Evolutionary conservation across 2,797 vertebrate genomes (phyloP).

Genomic region (Gila robusta): DNA sequence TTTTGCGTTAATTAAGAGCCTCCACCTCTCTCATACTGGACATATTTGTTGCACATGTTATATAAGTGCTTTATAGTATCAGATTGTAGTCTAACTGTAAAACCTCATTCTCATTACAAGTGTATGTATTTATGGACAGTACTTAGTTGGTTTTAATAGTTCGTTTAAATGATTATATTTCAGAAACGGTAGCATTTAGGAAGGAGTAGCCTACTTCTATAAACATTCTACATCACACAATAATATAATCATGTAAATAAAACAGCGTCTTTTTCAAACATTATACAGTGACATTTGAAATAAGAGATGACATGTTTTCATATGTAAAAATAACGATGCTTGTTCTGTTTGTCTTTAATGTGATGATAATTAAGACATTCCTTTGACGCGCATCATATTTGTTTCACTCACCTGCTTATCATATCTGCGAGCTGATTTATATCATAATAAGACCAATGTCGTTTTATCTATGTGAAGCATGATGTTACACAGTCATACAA

Average conservation of each 20-base stretch:
- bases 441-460: constrained; percentile 23
- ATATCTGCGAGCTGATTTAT: constrained; percentile 22
- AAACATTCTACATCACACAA: constrained; percentile 2
- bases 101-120: constrained; percentile 8
- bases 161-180: constrained; percentile 47
- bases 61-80: background rate
- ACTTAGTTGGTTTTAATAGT: background rate
- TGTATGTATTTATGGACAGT: background rate
- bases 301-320: constrained; percentile 4
- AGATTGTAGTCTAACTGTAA: background rate
- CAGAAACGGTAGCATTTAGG: constrained; percentile 43
- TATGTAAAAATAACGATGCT: background rate
- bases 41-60: background rate
- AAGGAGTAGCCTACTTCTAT: constrained; percentile 8
- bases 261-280: background rate
- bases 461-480: constrained; percentile 21
- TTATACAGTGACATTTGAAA: background rate
- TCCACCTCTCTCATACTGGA: background rate
- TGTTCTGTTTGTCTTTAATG: constrained; percentile 3
- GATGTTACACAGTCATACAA: constrained; percentile 34
- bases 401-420: constrained; percentile 6
- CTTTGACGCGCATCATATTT: constrained; percentile 16
- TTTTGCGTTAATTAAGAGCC: background rate
- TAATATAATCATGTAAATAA: background rate
- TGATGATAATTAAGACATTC: constrained; percentile 22